Percentiles rank a stretch among this genome's conserved stretches.
These are phyloP conservation scores for Tetramorium simillimum DNA, from an alignment of 1,140 invertebrate genomes.

Conservation along the genomic window DNA sequence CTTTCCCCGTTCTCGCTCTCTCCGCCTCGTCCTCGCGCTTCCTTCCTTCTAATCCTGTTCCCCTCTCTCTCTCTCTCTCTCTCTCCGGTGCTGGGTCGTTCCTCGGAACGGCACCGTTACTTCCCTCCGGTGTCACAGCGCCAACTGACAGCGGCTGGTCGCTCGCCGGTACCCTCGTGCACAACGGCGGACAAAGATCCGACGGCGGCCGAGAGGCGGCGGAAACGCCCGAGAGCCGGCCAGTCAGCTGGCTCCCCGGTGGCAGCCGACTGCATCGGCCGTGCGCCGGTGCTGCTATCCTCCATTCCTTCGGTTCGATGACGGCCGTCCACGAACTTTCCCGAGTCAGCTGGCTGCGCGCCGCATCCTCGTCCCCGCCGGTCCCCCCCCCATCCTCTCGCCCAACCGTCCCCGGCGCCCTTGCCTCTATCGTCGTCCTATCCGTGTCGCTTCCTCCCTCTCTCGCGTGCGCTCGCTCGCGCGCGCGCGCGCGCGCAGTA, in stretches of 20 bases:
- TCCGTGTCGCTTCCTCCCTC: constrained; percentile 33
- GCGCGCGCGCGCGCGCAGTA: not conserved
- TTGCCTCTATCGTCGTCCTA: constrained; percentile 27
- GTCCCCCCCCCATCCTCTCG: not conserved
- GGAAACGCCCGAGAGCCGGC: constrained; percentile 64
- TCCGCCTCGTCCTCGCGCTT: constrained; percentile 9
- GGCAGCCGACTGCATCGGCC: constrained; percentile 66
- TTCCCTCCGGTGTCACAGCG: constrained; percentile 76
- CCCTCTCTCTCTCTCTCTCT: constrained; percentile 7
- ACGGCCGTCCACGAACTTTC: constrained; percentile 69
- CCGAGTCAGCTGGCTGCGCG: constrained; percentile 71
- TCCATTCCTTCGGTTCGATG: constrained; percentile 61
- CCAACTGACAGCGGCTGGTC: constrained; percentile 77
- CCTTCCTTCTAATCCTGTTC: constrained; percentile 25
- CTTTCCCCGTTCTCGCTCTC: constrained; percentile 36
- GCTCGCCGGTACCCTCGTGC: constrained; percentile 80
- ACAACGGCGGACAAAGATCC: constrained; percentile 71
- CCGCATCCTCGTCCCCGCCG: not conserved
- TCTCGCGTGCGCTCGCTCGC: not conserved
- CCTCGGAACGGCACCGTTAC: constrained; percentile 71
- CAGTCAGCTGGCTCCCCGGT: constrained; percentile 78
- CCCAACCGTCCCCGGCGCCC: not conserved
- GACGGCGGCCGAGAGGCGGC: constrained; percentile 52
- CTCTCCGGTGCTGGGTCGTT: constrained; percentile 60
- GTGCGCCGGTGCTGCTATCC: constrained; percentile 60